These are phyloP conservation scores for Sitta europaea DNA, from an alignment of 2,113 vertebrate species.

Conservation along the genomic window DNA sequence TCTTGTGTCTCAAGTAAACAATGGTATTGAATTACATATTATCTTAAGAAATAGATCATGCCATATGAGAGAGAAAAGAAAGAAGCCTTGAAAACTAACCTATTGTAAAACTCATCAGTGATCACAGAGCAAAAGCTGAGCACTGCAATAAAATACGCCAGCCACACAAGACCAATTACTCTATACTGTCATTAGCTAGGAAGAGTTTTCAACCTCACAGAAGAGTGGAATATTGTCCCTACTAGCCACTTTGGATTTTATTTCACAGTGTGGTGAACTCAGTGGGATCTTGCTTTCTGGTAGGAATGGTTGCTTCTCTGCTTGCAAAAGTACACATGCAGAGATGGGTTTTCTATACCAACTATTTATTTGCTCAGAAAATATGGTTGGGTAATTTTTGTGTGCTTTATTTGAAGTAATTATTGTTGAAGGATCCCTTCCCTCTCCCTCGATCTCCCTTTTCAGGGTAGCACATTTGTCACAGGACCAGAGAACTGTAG, in stretches of 20 bases:
- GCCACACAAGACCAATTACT: background rate
- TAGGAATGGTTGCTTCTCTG: background rate
- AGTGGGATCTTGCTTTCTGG: background rate
- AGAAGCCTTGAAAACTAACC: background rate
- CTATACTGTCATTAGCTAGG: background rate
- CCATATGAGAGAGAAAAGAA: background rate
- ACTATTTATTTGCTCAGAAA: background rate
- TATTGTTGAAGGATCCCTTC: background rate
- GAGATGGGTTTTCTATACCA: background rate
- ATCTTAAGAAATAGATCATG: background rate
- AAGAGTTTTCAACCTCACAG: background rate
- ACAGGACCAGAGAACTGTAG: rapidly evolving
- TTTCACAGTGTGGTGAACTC: background rate
- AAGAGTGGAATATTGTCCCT: background rate
- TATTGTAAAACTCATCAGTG: background rate
- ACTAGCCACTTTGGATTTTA: background rate
- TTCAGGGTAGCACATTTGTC: background rate
- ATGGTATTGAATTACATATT: background rate
- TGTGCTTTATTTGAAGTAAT: background rate
- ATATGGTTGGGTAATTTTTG: background rate
- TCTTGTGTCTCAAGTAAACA: background rate
- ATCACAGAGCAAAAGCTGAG: background rate
- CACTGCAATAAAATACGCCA: background rate
- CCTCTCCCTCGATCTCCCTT: background rate
- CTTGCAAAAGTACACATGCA: background rate